Evolutionary conservation across 2,797 vertebrate species (phyloP), one percentile per base, ranked within the genome.

Genomic region (Pseudotriccus pelzelni): DNA sequence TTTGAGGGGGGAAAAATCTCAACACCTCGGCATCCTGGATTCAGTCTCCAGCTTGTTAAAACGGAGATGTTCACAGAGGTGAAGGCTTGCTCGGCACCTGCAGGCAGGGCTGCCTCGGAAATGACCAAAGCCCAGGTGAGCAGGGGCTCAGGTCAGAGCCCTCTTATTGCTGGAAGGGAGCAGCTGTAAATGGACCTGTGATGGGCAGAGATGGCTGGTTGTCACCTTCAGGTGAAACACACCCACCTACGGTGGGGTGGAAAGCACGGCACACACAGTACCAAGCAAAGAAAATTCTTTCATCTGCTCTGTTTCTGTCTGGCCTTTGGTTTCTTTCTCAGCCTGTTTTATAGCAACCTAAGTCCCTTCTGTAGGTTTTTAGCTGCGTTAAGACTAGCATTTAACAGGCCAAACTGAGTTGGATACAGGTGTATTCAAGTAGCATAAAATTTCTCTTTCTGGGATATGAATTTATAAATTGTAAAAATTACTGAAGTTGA

Each of bases 1-100:
- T 2, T 6, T 2, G 27, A n/a, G 17, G 20, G 41, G 7, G 2
- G 0, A 7, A 13, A 11, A 15, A 7, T 28, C 43, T 50, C 4
- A 25, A 4, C 20, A 9, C 7, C 13, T 20, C 34, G 10, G 49
- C 22, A 5, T 4, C 30, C 50, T 5, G 19, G 11, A 4, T 5
- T 34, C 16, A 12, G 22, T 4, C 30, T 58, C 19, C 50, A 21
- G 7, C 44, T n/a, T 47, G 15, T 16, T 12, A 15, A 43, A 69
- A 20, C 11, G 25, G 9, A 30, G 43, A 21, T 2, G 4, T n/a
- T 28, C 9, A 12, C 36, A 44, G 6, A 19, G 0, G 7, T 1
- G 17, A 21, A 41, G n/a, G 41, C 25, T 24, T 2, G 3, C 4
- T 2, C 1, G 13, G n/a, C n/a, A 17, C 17, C 14, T 4, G 17